Conservation (phyloP, 2,888 invertebrate species). For the Clusia tigrina region DNA sequence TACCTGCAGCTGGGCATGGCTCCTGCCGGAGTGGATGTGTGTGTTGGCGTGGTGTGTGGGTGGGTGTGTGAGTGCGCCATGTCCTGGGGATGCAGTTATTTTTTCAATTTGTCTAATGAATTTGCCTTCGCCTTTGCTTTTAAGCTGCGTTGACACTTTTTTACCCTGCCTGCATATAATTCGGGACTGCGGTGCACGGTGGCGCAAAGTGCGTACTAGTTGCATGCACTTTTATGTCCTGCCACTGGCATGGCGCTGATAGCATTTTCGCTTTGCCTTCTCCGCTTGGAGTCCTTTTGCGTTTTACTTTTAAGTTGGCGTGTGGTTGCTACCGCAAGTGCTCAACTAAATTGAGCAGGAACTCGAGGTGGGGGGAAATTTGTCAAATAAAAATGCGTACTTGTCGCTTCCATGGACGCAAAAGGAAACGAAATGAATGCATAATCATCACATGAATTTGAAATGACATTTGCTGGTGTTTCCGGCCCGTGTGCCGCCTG, state of each 20-base stretch:
- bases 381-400: slow-evolving; percentile 40
- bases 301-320: too few species aligned
- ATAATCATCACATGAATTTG: slow-evolving; percentile 35
- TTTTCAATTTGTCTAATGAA: slow-evolving; percentile 62
- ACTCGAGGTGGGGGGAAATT: slow-evolving; percentile 39
- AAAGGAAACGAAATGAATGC: slow-evolving; percentile 28
- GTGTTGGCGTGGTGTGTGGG: slow-evolving; percentile 8
- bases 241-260: slow-evolving; percentile 56
- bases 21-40: too few species aligned
- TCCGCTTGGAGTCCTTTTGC: too few species aligned
- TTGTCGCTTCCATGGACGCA: slow-evolving; percentile 17
- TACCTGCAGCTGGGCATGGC: not conserved
- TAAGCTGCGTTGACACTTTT: slow-evolving; percentile 50
- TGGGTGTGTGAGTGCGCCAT: not conserved
- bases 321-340: slow-evolving; percentile 33
- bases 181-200: slow-evolving; percentile 57
- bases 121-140: slow-evolving; percentile 47
- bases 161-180: slow-evolving; percentile 60
- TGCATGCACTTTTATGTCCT: slow-evolving; percentile 62
- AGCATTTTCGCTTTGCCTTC: slow-evolving; percentile 59
- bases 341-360: slow-evolving; percentile 51
- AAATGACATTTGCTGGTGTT: slow-evolving; percentile 14
- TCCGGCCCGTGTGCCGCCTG: too few species aligned
- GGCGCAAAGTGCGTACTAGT: slow-evolving; percentile 34
- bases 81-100: slow-evolving; percentile 45